phyloP scores from a whole-genome alignment of 1,140 invertebrate genomes.

The Druon quercuslanigerum region DNA sequence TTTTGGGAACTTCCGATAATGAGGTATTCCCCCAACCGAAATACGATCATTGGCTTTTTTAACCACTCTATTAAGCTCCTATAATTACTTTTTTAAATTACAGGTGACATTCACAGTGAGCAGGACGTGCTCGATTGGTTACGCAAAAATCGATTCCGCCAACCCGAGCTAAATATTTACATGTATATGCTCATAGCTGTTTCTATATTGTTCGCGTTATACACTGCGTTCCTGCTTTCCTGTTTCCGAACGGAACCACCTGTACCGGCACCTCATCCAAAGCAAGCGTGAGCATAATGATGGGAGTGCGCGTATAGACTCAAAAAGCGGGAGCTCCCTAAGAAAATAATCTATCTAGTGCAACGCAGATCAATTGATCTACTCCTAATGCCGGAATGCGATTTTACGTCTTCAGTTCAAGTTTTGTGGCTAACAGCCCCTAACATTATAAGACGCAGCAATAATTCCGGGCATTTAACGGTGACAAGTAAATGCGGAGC shows the following conservation, averaged over 20 bases:
- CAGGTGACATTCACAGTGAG: constrained; percentile 89
- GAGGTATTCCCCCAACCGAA: too few species aligned
- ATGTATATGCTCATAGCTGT: constrained; percentile 95
- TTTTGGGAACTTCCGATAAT: too few species aligned
- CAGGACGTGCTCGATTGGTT: constrained; percentile 95
- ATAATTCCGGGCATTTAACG: constrained; percentile 17
- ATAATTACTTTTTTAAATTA: constrained; percentile 12
- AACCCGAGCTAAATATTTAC: constrained; percentile 94
- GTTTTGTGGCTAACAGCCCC: constrained; percentile 2
- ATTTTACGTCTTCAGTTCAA: neutral
- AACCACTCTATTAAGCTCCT: neutral
- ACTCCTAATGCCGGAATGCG: constrained; percentile 24
- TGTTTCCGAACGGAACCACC: constrained; percentile 85
- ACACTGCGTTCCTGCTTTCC: constrained; percentile 92
- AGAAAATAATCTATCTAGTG: neutral
- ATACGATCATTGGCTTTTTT: too few species aligned
- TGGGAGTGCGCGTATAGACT: constrained; percentile 26
- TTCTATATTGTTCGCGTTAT: constrained; percentile 89
- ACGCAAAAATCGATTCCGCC: constrained; percentile 93
- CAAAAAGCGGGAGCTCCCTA: constrained; percentile 8
- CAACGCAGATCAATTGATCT: constrained; percentile 14
- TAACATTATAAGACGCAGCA: too few species aligned
- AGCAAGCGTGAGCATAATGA: constrained; percentile 77
- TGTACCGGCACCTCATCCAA: constrained; percentile 77
- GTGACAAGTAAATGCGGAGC: constrained; percentile 14